A percentile compares a stretch with the other conserved stretches of the same genome.
phyloP scores from a whole-genome alignment of 2,888 invertebrate species.

The Pherbina coryleti region DNA sequence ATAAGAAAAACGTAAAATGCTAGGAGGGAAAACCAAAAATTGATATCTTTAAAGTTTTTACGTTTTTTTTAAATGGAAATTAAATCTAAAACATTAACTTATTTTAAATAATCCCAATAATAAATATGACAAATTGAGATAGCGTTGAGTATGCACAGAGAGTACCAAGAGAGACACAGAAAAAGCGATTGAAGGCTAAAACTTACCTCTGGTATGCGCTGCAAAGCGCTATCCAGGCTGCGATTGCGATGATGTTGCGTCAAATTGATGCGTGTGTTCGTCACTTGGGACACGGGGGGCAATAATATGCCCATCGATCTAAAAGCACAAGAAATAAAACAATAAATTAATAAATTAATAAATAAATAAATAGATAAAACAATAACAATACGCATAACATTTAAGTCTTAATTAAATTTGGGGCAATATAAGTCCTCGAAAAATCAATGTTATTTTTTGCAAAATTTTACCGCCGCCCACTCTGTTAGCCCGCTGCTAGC shows the following conservation, averaged over 20 bases:
- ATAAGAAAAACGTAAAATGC: neutral
- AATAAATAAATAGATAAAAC: too few species aligned
- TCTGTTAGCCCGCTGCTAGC: conserved; percentile 1
- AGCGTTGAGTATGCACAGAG: neutral
- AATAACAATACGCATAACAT: too few species aligned
- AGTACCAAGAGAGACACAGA: neutral
- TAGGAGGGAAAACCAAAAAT: neutral
- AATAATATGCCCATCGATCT: conserved; percentile 70
- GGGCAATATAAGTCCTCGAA: neutral
- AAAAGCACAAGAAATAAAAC: conserved; percentile 45
- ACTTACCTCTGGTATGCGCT: conserved; percentile 85
- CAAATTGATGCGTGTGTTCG: conserved; percentile 69
- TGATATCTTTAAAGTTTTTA: neutral
- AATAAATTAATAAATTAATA: neutral
- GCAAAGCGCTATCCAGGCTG: conserved; percentile 89
- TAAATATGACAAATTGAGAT: neutral
- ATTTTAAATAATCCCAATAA: neutral
- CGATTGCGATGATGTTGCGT: conserved; percentile 88
- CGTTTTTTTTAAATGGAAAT: neutral
- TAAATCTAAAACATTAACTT: neutral
- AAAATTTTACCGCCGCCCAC: neutral
- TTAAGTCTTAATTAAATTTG: neutral
- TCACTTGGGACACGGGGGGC: conserved; percentile 70
- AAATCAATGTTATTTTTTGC: conserved; percentile 34
- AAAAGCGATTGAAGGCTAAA: neutral